phyloP scores from a whole-genome alignment of 2,113 vertebrate genomes.

The Narcine bancroftii region DNA sequence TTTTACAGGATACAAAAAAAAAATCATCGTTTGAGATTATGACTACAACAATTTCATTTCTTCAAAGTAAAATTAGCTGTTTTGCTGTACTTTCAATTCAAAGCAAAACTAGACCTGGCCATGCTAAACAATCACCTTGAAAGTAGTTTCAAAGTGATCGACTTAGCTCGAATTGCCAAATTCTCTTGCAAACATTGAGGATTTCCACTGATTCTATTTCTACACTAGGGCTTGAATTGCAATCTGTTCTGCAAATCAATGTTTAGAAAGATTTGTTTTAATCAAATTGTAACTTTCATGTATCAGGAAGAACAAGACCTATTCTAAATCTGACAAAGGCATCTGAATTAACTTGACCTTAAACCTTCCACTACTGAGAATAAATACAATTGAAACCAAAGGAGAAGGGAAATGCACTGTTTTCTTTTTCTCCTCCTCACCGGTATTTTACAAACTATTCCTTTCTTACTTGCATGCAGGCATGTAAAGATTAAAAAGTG shows the following conservation, averaged over 20 bases:
- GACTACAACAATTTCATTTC: not conserved
- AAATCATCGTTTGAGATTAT: not conserved
- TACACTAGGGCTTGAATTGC: not conserved
- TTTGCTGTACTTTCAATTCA: not conserved
- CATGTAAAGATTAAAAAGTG: not conserved
- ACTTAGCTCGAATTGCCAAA: not conserved
- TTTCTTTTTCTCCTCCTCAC: not conserved
- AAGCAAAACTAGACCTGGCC: not conserved
- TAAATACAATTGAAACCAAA: not conserved
- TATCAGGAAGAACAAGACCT: not conserved
- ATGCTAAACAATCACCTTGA: not conserved
- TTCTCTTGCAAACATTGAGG: not conserved
- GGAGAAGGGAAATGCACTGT: not conserved
- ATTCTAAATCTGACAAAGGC: not conserved
- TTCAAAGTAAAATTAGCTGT: not conserved
- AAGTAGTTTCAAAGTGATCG: not conserved
- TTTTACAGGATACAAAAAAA: not conserved
- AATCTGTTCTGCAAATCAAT: not conserved
- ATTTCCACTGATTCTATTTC: not conserved
- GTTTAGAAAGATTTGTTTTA: not conserved
- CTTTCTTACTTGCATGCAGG: not conserved
- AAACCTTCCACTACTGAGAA: not conserved
- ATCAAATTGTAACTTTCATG: not conserved
- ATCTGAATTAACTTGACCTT: not conserved
- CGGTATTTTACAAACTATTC: not conserved